These are phyloP conservation scores for Homarus americanus DNA, from an alignment of 1,140 invertebrate species.

Conservation along the genomic window DNA sequence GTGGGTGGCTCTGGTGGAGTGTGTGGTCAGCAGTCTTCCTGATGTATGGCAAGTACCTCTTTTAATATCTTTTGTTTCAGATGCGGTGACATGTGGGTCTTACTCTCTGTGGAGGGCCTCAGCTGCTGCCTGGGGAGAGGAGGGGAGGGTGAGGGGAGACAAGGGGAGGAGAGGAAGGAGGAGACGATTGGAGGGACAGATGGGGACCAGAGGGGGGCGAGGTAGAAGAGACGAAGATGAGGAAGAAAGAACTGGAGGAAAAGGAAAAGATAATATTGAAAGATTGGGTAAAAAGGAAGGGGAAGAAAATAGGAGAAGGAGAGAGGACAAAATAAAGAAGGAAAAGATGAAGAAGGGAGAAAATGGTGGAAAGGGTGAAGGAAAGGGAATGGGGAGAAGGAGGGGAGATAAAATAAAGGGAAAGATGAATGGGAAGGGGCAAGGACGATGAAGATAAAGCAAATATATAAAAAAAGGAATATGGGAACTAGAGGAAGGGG, in stretches of 20 bases:
- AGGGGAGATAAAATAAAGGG: not conserved
- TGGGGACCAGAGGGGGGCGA: too few relatives aligned
- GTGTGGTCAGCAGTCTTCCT: conserved; percentile 30
- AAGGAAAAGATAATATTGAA: not conserved
- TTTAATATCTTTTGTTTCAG: conserved; percentile 59
- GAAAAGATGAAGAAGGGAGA: not conserved
- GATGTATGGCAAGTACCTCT: conserved; percentile 49
- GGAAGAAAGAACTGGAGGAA: not conserved
- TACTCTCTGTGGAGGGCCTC: not conserved
- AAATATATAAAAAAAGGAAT: not conserved
- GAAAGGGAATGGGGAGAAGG: not conserved
- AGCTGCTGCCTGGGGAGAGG: not conserved
- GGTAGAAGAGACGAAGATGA: not conserved
- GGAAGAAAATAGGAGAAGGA: not conserved
- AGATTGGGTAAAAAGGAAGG: not conserved
- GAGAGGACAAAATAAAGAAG: not conserved
- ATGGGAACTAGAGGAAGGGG: not conserved
- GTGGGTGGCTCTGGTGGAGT: not conserved
- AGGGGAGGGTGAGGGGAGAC: not conserved
- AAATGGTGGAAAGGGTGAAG: not conserved
- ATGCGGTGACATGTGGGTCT: conserved; percentile 24
- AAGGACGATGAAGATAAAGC: not conserved
- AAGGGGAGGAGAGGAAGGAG: not conserved
- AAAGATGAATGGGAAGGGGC: too few relatives aligned
- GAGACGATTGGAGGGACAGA: too few relatives aligned